Base-by-base conservation (phyloP, 1,140 invertebrate genomes). In the Zaprionus africanus region DNA sequence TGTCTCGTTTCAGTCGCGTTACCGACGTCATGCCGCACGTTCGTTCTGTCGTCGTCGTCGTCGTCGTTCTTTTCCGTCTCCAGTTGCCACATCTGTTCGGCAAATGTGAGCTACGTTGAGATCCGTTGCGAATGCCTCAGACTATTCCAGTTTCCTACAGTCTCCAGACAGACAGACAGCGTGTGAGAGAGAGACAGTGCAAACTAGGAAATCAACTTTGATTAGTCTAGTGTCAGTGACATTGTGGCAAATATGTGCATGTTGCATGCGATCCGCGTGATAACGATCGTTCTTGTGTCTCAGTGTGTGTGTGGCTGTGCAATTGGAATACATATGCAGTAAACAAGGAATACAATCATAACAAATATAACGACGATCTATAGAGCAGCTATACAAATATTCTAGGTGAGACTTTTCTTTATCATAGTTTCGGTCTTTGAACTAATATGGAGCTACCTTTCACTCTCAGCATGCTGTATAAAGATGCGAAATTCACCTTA, bases 21-120 rank as follows among this genome's bases (percentile, higher is more conserved):
- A 86, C 84, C 88, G 88, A 84, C 83, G 81, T 87, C 88, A 91
- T 91, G 88, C 91, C 81, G 88, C 81, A 84, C 88, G 88, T 90
- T 83, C 75, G 76, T 75, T 78, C 70, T 73, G 28, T 72, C 41
- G 62, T 63, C 31, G 31, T 11, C 22, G 22, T 22, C 22, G 22
- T 22, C 22, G 22, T 22, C 22, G 22, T 34, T 34, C 9, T 34
- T 76, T 53, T 57, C 56, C 56, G 61, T 51, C 71, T 61, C 51
- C 65, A 66, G 54, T 51, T 49, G 53, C 59, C 46, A 69, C 22
- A 72, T 63, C 75, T 78, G 60, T 41, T 49, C 60, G 75, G 22
- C 58, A 63, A 63, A 63, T 58, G 28, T 62, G 49, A 73, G 34
- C 57, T 31, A 3, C 46, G 56, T 22, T 22, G 56, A 59, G 56